Evolutionary conservation across 2,888 invertebrate genomes (phyloP), one percentile per base, ranked within the genome.

Genomic region (Cheilosia scutellata): DNA sequence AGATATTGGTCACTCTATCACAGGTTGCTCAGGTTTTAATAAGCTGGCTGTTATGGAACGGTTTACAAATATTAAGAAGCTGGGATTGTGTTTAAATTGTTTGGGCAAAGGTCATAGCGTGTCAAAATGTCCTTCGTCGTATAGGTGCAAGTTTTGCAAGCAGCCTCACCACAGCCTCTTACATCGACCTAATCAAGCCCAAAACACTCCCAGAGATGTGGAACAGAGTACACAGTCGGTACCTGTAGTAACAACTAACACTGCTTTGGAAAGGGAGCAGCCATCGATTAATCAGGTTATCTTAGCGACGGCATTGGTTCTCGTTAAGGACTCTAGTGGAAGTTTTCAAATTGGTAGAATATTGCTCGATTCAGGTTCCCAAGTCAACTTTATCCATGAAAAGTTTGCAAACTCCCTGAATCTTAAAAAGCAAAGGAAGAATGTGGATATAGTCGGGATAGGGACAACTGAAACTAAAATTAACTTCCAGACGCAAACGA

Each of bases 271-370:
- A 33, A 70, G 5, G 13, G 44, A 31, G n/a, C 27, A 20, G 4
- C 2, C 5, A 16, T 25, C 44, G 1, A 9, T 13, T 1, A 20
- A 9, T 3, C 42, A 55, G 42, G 68, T 87, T 1, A 63, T 88
- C 7, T 70, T 88, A 9, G 88, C 84, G n/a, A 88, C 87, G 4
- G 87, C 88, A 13, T 25, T 82, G 44, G 70, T 88, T 58, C 29
- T 74, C 0, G 82, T 88, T 16, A 68, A 71, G 6, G 74, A 88
- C 51, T 55, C 65, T 6, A 25, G 58, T 31, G 77, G 78, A 20
- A 44, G 33, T 9, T 80, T 75, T n/a, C 47, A 71, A 40, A 13
- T 87, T 11, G 86, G 86, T 16, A 68, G 80, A 40, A 78, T 65
- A 2, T 29, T 88, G 47, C 44, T 74, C 6, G 55, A 55, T 44